Base-by-base conservation (phyloP, 2,888 invertebrate genomes). In the Tuberolachnus salignus region DNA sequence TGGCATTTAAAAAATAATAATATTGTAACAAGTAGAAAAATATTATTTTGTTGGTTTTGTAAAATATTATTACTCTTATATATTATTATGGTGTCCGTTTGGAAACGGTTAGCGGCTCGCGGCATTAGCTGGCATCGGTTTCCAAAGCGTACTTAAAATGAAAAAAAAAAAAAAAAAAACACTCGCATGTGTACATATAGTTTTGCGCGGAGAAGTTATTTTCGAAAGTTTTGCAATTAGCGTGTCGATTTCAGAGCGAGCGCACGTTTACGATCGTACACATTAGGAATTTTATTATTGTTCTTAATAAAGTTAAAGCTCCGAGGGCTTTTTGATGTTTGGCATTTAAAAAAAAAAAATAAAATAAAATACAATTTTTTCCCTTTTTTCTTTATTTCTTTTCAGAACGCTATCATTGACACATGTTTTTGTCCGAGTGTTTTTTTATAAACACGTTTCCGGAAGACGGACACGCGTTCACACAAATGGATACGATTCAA, bases 311-410 rank as follows among this genome's bases (percentile, higher is more conserved):
- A n/a, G 23, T 59, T n/a, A 59, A 23, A 21, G 19, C 9, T 1
- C 10, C 23, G 53, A 53, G n/a, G n/a, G 53, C 23, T 74, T 74
- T 73, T 74, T 66, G 74, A 74, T 66, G 74, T 64, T 57, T 73
- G 44, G 21, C 19, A 19, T 63, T 61, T 73, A 61, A 72, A 51
- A 72, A 8, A 51, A 72, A 8, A 49, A 61, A 49, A 72, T 19
- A 42, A 53, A 63, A 73, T 55, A 53, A 23, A 23, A 21, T 51
- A 34, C 6, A 4, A 34, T 26, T 42, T 63, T 21, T 13, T 63
- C 13, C 53, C 21, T 42, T 21, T n/a, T 42, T 10, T 51, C 23
- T 51, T 34, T 23, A 19, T 0, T 51, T 1, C 26, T 4, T 70
- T 8, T 75, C 67, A 57, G 66, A 57, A 67, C 57, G 1, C 16